Evolutionary conservation across 2,113 vertebrate species (phyloP), one percentile per base, ranked within the genome.

Genomic region (Oreocharis arfaki): DNA sequence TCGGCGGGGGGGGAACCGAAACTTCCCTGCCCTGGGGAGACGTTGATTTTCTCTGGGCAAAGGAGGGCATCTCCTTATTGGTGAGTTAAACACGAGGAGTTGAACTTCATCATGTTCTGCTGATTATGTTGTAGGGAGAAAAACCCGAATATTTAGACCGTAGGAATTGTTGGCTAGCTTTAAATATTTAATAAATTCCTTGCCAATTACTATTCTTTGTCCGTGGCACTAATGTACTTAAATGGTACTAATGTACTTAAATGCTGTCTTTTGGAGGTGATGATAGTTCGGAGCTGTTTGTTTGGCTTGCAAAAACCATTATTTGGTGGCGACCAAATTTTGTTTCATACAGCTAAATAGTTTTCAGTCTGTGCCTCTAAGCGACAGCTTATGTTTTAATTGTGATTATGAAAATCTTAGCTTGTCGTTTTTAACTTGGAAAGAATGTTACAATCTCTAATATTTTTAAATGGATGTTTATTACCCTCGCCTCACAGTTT

Each of bases 11-110:
- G 8, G 39, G 39, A 39, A 12, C 11, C 13, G 16, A 8, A 21
- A 9, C 26, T 55, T 6, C 3, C 28, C 33, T n/a, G 61, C 60
- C 46, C 10, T 2, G 59, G 27, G 52, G 53, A 16, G 46, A 3
- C 12, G 2, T 0, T 44, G 21, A 0, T 64, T 35, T 52, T n/a
- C 19, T 32, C 12, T 15, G 64, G 44, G 87, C 10, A 26, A 0
- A n/a, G 28, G 20, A 83, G 30, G 30, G 4, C 4, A 14, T 21
- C 23, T 50, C 69, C 49, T 26, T 20, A 0, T 52, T 5, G 93
- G 93, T 91, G 95, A 97, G 87, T 95, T 64, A 37, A 46, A 46
- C n/a, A 4, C 28, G 11, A 37, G 30, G 55, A 46, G n/a, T 2
- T 35, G 26, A 42, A 73, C 63, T 79, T 89, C 2, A 20, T 19